phyloP scores from a whole-genome alignment of 1,140 invertebrate species.

The Charaxes varanes region DNA sequence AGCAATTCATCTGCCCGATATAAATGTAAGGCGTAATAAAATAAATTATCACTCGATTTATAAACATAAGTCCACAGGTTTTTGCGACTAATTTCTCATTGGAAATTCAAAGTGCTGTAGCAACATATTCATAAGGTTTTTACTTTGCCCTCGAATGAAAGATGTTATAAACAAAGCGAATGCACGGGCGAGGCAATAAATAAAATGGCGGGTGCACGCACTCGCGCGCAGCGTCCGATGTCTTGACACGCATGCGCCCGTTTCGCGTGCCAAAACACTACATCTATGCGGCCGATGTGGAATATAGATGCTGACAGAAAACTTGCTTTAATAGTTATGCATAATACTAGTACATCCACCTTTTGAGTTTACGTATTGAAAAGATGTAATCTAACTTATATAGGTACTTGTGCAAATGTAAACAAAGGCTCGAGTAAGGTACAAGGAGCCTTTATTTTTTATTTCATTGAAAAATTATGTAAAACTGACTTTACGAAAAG shows the following conservation, averaged over 20 bases:
- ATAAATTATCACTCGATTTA: conserved; percentile 20
- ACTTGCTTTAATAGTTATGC: background rate
- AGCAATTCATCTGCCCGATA: conserved; percentile 1
- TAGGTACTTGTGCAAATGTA: too few species aligned
- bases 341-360: too few species aligned
- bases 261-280: conserved; percentile 53
- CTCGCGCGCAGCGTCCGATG: conserved; percentile 51
- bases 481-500: too few species aligned
- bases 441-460: too few species aligned
- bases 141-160: conserved; percentile 50
- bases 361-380: too few species aligned
- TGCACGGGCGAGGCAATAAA: conserved; percentile 58
- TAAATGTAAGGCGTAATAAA: conserved; percentile 16
- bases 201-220: conserved; percentile 56
- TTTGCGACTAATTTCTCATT: conserved; percentile 22
- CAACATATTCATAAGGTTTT: conserved; percentile 59
- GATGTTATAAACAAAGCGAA: conserved; percentile 64
- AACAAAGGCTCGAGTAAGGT: too few species aligned
- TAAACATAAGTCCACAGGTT: conserved; percentile 18
- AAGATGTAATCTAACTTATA: too few species aligned
- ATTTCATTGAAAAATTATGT: too few species aligned
- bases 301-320: conserved; percentile 35
- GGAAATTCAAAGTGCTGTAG: conserved; percentile 24
- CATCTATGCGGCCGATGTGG: conserved; percentile 33
- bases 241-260: conserved; percentile 53